Evolutionary conservation across 2,113 vertebrate species (phyloP), one percentile per base, ranked within the genome.

Genomic region (Stigmatopora nigra): DNA sequence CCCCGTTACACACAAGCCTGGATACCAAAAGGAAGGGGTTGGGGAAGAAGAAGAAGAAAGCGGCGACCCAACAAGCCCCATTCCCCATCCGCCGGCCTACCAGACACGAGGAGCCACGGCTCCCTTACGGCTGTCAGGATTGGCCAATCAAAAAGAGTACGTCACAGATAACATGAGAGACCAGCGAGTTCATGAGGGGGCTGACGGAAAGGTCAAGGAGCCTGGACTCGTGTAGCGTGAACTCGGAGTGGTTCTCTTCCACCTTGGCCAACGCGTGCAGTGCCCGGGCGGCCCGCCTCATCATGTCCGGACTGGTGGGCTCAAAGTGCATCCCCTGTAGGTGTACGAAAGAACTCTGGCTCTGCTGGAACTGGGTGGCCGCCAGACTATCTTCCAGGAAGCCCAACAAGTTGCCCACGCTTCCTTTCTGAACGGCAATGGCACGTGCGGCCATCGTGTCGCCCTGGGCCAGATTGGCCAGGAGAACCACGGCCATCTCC

Each of bases 61-160:
- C 25, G 25, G 25, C 25, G 25, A 31, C 25, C 25, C 25, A 31
- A 31, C 25, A 31, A 31, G 25, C 25, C 25, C 25, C 25, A 82
- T 72, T 7, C 81, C 78, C 55, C 57, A 4, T 14, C 38, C 3
- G 3, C 41, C 59, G 36, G 1, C 13, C 46, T 16, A 80, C 75
- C 78, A 78, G 22, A 80, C 72, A 90, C 87, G 79, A 78, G 87
- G 90, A 91, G 90, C 90, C 84, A 85, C 66, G 64, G 88, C 91
- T 92, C 93, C 95, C 93, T 94, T 94, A 94, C 94, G 91, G 94
- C 94, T 95, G 97, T 98, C 97, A 99, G 96, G 96, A 98, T 93
- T 97, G 96, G 94, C 97, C 97, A 84, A 99, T 96, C 92, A 98
- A 91, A 93, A 97, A 99, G 85, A 99, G 97, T 95, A 99, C 95